phyloP scores from a whole-genome alignment of 2,113 vertebrate genomes.

The Cryptomyrus ogoouensis region DNA sequence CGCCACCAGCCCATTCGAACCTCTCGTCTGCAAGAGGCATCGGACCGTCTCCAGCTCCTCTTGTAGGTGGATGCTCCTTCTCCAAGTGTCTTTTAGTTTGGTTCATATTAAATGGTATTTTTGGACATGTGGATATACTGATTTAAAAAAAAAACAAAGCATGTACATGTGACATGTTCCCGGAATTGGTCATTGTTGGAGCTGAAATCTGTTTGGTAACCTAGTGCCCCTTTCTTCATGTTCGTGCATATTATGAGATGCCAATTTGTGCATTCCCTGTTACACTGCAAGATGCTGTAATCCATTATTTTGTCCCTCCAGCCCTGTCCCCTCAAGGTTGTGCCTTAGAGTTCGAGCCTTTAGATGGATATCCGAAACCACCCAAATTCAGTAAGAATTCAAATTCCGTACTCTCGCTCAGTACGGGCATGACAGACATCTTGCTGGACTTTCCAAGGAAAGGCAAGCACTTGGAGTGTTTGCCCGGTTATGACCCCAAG shows the following conservation, averaged over 20 bases:
- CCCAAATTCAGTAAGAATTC: slow-evolving; percentile 54
- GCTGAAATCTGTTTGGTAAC: not conserved
- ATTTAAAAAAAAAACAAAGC: not conserved
- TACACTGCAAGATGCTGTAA: not conserved
- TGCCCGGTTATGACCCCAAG: slow-evolving; percentile 59
- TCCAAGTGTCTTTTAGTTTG: not conserved
- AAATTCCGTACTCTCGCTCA: slow-evolving; percentile 54
- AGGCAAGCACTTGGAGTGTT: slow-evolving; percentile 53
- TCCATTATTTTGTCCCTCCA: slow-evolving; percentile 6
- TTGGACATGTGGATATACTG: not conserved
- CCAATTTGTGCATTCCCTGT: not conserved
- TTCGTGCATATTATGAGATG: not conserved
- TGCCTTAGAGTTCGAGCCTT: slow-evolving; percentile 53
- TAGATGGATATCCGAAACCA: slow-evolving; percentile 50
- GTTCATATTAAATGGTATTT: not conserved
- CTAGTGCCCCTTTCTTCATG: not conserved
- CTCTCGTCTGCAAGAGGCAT: slow-evolving; percentile 35
- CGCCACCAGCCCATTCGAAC: slow-evolving; percentile 33
- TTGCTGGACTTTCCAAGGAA: slow-evolving; percentile 43
- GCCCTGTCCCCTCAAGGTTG: slow-evolving; percentile 48
- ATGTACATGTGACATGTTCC: not conserved
- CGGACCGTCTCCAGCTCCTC: slow-evolving; percentile 43
- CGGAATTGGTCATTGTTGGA: not conserved
- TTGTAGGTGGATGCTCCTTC: slow-evolving; percentile 31
- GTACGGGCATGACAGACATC: slow-evolving; percentile 51